Base-by-base conservation (phyloP, 2,113 vertebrate genomes). In the Bujurquina vittata region DNA sequence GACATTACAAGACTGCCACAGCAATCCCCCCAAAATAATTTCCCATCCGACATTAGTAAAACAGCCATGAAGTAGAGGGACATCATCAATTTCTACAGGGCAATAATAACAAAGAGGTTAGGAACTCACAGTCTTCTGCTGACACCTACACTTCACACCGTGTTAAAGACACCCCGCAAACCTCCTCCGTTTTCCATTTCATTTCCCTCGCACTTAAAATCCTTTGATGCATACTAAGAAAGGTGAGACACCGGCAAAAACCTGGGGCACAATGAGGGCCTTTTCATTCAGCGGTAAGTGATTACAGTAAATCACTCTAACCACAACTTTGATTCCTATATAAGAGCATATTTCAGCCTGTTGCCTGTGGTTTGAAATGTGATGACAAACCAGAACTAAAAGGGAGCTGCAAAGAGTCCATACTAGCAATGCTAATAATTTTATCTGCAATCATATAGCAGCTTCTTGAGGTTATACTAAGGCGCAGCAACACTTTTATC, bases 81-180 rank as follows among this genome's bases (percentile, higher is more conserved):
- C 92, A 88, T 89, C 89, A 79, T 90, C 89, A 92, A 91, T 94
- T 94, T 93, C 87, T 90, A 85, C 88, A 90, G 93, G 88, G 84
- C 89, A 91, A 83, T 80, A 90, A 91, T 89, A 88, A 92, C 85
- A 92, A 84, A 91, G 88, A 87, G 84, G 81, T 89, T 73, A 83
- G 65, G 84, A 88, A 84, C 84, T 79, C 83, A 6, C 76, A 54
- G 57, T 83, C 81, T 80, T 85, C 67, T n/a, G 35, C 87, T 84
- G 90, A 88, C 85, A 87, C 85, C 69, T 86, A 63, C 33, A 87
- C 87, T 91, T 91, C 89, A 91, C 83, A 88, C 86, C 60, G n/a
- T 83, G 90, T 91, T 89, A 91, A 86, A 92, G 49, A 84, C 55
- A 43, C 69, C 29, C 15, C 76, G 22, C 75, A 77, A 73, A 86